These are phyloP conservation scores for Mus pahari DNA, from an alignment of 2,113 vertebrate genomes.

Conservation along the genomic window DNA sequence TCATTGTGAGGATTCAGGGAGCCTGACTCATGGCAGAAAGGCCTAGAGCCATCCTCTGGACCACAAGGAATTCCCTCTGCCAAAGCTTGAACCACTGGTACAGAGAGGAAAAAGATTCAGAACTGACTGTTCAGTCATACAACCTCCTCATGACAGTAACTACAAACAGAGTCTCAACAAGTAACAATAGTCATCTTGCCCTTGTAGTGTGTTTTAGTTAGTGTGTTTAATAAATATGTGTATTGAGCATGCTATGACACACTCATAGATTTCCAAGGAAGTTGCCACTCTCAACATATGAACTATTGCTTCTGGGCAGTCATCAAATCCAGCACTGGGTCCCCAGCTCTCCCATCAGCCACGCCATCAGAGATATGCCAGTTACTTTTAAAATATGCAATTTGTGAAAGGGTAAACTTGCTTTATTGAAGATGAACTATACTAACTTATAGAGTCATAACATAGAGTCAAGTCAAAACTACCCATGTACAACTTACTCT, in stretches of 20 bases:
- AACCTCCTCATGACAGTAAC: slow-evolving; percentile 62
- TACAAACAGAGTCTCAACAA: slow-evolving; percentile 64
- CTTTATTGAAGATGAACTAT: not conserved
- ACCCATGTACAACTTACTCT: not conserved
- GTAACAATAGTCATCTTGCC: slow-evolving; percentile 65
- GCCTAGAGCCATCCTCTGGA: not conserved
- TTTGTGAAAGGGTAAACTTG: not conserved
- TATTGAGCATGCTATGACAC: not conserved
- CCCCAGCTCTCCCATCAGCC: not conserved
- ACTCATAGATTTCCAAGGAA: not conserved
- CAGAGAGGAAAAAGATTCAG: slow-evolving; percentile 44
- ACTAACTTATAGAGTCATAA: not conserved
- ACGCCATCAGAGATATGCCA: not conserved
- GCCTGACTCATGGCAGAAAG: slow-evolving; percentile 19
- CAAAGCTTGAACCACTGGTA: slow-evolving; percentile 19
- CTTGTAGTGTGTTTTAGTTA: not conserved
- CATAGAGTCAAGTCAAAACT: not conserved
- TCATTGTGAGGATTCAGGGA: slow-evolving; percentile 29
- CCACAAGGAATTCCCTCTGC: not conserved
- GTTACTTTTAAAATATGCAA: not conserved
- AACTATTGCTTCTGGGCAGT: not conserved
- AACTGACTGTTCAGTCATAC: slow-evolving; percentile 52
- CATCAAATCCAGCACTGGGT: not conserved
- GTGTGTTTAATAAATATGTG: too few relatives aligned
- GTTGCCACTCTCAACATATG: not conserved